phyloP scores from a whole-genome alignment of 2,797 vertebrate genomes.

The Hipposideros larvatus region DNA sequence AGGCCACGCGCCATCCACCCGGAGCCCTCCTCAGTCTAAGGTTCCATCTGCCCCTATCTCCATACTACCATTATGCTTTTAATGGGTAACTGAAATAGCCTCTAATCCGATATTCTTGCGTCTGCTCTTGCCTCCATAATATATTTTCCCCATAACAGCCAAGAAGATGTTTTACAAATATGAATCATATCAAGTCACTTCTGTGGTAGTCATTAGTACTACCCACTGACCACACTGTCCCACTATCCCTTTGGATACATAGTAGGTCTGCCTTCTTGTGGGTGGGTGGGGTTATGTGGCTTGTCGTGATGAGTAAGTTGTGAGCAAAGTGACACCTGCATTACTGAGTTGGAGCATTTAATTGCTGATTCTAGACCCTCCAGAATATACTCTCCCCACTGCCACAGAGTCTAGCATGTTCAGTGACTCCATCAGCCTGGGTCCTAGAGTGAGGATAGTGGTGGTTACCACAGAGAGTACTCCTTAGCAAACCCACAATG shows the following conservation, averaged over 20 bases:
- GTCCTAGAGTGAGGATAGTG: not conserved
- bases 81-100: not conserved
- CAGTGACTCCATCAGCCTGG: not conserved
- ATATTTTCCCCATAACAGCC: not conserved
- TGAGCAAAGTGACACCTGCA: not conserved
- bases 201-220: not conserved
- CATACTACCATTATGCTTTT: not conserved
- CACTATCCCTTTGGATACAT: not conserved
- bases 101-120: not conserved
- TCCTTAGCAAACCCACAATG: not conserved
- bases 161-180: not conserved
- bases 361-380: not conserved
- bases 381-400: not conserved
- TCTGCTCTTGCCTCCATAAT: not conserved
- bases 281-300: not conserved
- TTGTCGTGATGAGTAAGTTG: not conserved
- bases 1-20: fast-evolving
- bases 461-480: not conserved
- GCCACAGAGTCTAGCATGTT: not conserved
- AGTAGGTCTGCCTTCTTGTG: not conserved
- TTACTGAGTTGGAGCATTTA: not conserved
- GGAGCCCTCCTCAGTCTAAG: not conserved
- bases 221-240: not conserved
- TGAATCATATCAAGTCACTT: not conserved
- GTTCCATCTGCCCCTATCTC: not conserved